Percentiles rank a stretch among this genome's conserved stretches.
These are phyloP conservation scores for Lasioglossum lativentre DNA, from an alignment of 2,888 invertebrate species.

Conservation along the genomic window DNA sequence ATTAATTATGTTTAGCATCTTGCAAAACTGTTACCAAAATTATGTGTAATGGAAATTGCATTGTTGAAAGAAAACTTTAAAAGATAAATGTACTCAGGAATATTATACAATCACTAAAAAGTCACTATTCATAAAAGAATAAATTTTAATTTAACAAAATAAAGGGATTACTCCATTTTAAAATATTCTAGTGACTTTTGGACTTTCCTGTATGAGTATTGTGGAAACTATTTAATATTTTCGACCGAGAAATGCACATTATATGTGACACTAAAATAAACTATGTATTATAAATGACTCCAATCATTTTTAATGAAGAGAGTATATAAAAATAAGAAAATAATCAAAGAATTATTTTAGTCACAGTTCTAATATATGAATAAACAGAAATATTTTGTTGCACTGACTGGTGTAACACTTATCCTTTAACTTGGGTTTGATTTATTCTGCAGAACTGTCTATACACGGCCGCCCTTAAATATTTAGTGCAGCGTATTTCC, in stretches of 20 bases:
- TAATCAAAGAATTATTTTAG: not conserved
- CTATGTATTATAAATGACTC: not conserved
- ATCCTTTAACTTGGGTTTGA: not conserved
- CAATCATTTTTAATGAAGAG: too few relatives aligned
- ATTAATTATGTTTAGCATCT: too few relatives aligned
- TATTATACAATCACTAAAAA: too few relatives aligned
- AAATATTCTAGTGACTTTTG: not conserved
- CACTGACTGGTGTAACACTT: not conserved
- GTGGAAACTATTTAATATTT: not conserved
- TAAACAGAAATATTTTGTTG: not conserved
- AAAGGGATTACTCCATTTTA: not conserved
- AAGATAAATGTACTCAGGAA: too few relatives aligned
- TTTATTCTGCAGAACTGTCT: not conserved
- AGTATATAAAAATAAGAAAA: not conserved
- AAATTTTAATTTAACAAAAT: not conserved
- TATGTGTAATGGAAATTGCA: not conserved
- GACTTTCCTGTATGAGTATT: not conserved
- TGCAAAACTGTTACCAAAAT: too few relatives aligned
- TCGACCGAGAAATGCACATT: not conserved
- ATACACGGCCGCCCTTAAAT: slow-evolving; percentile 10
- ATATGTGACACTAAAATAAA: not conserved
- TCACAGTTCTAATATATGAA: not conserved
- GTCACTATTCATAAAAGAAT: not conserved
- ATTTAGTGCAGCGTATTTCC: slow-evolving; percentile 30
- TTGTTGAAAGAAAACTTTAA: too few relatives aligned